Percentiles rank a stretch among this genome's conserved stretches.
phyloP scores from a whole-genome alignment of 2,888 invertebrate species.

The Lithodes maja region DNA sequence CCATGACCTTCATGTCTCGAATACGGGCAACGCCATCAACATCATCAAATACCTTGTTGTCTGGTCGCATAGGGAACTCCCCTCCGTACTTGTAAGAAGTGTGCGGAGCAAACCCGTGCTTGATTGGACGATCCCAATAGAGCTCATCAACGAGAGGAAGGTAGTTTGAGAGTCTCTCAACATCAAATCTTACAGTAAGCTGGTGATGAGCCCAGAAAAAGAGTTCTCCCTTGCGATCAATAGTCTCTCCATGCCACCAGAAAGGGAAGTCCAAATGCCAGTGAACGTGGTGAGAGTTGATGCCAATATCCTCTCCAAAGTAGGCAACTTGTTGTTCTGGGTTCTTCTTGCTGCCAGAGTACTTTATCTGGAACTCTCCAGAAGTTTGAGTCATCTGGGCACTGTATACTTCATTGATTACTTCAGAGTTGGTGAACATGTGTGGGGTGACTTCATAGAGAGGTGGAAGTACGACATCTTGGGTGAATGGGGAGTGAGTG shows the following conservation, averaged over 20 bases:
- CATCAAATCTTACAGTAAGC: conserved; percentile 78
- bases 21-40: conserved; percentile 71
- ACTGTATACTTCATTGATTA: conserved; percentile 77
- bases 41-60: conserved; percentile 72
- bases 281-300: conserved; percentile 81
- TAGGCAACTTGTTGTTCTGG: conserved; percentile 80
- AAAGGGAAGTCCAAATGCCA: conserved; percentile 80
- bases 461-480: conserved; percentile 79
- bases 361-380: conserved; percentile 72
- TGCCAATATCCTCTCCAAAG: conserved; percentile 83
- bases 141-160: conserved; percentile 71
- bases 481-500: conserved; percentile 75
- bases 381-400: conserved; percentile 72
- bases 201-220: conserved; percentile 73
- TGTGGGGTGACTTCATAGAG: conserved; percentile 83
- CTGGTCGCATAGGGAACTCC: conserved; percentile 74
- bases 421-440: conserved; percentile 80
- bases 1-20: conserved; percentile 74
- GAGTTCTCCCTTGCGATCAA: conserved; percentile 73
- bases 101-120: conserved; percentile 79
- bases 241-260: conserved; percentile 77
- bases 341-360: conserved; percentile 75
- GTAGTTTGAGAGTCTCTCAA: conserved; percentile 72
- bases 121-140: conserved; percentile 70
- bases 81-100: conserved; percentile 80